Evolutionary conservation across 2,113 vertebrate species (phyloP).

Genomic region (Conger conger): DNA sequence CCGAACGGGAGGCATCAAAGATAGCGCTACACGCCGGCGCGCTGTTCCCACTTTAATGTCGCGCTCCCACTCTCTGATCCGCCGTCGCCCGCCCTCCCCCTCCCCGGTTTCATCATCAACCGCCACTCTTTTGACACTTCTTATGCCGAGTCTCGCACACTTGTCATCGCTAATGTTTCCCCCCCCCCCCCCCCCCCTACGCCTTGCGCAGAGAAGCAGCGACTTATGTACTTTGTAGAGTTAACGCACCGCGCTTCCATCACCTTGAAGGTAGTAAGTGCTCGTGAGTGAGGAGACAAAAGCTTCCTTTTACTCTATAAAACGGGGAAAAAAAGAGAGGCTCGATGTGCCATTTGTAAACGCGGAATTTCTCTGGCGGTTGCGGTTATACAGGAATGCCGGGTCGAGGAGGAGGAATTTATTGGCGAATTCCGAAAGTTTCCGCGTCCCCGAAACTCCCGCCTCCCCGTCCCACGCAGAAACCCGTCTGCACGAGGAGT

Average conservation of each 20-base stretch:
- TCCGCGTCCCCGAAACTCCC: background rate
- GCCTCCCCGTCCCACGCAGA: background rate
- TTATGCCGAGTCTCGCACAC: conserved; percentile 66
- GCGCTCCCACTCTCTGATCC: conserved; percentile 61
- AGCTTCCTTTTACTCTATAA: conserved; percentile 53
- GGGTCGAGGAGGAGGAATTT: background rate
- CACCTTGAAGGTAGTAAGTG: conserved; percentile 73
- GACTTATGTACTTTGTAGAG: conserved; percentile 75
- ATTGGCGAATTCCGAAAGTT: background rate
- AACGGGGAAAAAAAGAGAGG: conserved; percentile 46
- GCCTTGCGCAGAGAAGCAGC: conserved; percentile 48
- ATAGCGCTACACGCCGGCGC: conserved; percentile 44
- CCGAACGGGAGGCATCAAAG: conserved; percentile 45
- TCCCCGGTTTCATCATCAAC: conserved; percentile 61
- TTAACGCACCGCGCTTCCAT: conserved; percentile 63
- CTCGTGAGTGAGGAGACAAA: conserved; percentile 61
- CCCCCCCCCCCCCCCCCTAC: background rate
- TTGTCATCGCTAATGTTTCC: conserved; percentile 62
- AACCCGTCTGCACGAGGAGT: background rate
- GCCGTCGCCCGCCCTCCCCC: conserved; percentile 61
- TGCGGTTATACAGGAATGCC: background rate
- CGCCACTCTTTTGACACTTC: conserved; percentile 70
- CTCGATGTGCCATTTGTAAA: conserved; percentile 45
- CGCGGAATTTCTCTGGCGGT: conserved; percentile 27
- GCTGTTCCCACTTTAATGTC: conserved; percentile 64